Conservation (phyloP, 2,888 invertebrate genomes). For the Baccha elongata region DNA sequence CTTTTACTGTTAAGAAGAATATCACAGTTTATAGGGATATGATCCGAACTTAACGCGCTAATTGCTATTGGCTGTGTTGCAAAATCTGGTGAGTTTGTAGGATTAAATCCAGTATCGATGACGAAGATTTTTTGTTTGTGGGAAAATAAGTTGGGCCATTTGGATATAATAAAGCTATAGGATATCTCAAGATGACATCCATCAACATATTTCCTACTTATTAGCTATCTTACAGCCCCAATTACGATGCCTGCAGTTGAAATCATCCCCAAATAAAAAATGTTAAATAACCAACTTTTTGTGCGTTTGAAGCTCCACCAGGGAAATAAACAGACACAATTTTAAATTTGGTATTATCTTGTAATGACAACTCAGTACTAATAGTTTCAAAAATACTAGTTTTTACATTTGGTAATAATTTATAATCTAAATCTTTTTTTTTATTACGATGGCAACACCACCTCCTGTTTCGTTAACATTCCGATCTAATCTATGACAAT, state of each 20-base stretch:
- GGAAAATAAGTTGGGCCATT: constrained; percentile 15
- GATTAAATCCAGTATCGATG: neutral
- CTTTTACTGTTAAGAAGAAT: constrained; percentile 12
- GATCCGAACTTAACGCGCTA: constrained; percentile 23
- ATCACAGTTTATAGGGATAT: constrained; percentile 20
- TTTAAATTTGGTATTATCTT: neutral
- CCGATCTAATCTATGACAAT: constrained; percentile 8
- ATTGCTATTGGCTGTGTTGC: neutral
- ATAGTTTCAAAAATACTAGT: constrained; percentile 4
- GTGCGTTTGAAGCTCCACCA: neutral
- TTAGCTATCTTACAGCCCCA: constrained; percentile 5
- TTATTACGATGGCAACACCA: constrained; percentile 24
- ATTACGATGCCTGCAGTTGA: neutral
- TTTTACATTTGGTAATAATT: constrained; percentile 7
- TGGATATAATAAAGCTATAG: constrained; percentile 6
- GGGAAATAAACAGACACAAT: neutral
- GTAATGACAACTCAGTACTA: neutral
- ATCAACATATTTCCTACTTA: neutral
- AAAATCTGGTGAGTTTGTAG: constrained; percentile 1
- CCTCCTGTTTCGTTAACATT: constrained; percentile 12
- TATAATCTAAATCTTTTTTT: constrained; percentile 13
- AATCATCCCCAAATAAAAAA: neutral
- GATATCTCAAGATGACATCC: constrained; percentile 17
- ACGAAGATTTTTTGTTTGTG: constrained; percentile 10
- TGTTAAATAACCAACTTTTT: neutral